A percentile compares a stretch with the other conserved stretches of the same genome.
phyloP scores from a whole-genome alignment of 92 coral and sea anemone genomes.

The Diadumene lineata region DNA sequence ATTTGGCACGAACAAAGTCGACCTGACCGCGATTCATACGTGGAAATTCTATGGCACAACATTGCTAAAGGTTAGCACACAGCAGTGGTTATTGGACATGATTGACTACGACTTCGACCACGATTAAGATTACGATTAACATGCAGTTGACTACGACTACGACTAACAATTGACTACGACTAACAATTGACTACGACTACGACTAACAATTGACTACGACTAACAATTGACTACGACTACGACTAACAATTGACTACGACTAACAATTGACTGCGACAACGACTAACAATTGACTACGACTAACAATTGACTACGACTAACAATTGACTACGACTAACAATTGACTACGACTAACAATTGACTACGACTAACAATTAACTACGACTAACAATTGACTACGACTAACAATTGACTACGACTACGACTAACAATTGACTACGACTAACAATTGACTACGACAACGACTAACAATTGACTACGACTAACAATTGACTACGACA shows the following conservation, averaged over 20 bases:
- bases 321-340: no score
- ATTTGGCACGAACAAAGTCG: constrained; percentile 83
- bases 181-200: not conserved
- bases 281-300: not conserved
- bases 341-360: not conserved
- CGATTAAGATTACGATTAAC: not conserved
- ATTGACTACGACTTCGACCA: not conserved
- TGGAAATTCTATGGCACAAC: constrained; percentile 63
- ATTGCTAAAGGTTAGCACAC: constrained; percentile 53
- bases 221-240: not conserved
- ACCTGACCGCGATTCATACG: constrained; percentile 62
- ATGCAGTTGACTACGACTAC: not conserved
- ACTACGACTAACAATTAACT: not conserved
- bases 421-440: not conserved
- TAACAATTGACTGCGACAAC: not conserved
- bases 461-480: not conserved
- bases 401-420: not conserved
- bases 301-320: not conserved
- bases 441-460: not conserved
- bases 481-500: not conserved
- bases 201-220: not conserved
- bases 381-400: not conserved
- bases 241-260: no score
- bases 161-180: not conserved
- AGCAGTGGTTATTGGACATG: no score